phyloP scores from a whole-genome alignment of 2,113 vertebrate species.

The Brachirus orientalis region DNA sequence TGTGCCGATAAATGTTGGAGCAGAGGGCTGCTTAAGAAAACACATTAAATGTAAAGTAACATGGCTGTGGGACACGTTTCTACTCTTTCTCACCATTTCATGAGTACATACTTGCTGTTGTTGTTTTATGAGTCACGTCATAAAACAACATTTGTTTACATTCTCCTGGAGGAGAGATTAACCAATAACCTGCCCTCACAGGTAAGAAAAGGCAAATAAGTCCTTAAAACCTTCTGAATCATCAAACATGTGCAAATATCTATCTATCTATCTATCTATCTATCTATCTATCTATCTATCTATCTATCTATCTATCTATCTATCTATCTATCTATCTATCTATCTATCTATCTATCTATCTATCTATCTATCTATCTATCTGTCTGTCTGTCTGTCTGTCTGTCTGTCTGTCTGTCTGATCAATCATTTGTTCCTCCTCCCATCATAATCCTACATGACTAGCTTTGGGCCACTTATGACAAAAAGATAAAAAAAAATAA shows the following conservation, averaged over 20 bases:
- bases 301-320: not conserved
- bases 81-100: not conserved
- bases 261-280: not conserved
- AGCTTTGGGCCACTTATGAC: not conserved
- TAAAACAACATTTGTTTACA: slow-evolving; percentile 35
- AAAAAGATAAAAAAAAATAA: slow-evolving; percentile 13
- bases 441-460: not conserved
- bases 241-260: too few relatives aligned
- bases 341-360: not conserved
- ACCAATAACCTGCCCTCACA: slow-evolving; percentile 21
- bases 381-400: not conserved
- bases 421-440: not conserved
- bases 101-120: too few relatives aligned
- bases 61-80: not conserved
- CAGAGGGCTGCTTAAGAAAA: not conserved
- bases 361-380: slow-evolving; percentile 1
- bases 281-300: slow-evolving; percentile 1
- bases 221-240: slow-evolving; percentile 1
- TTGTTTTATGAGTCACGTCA: too few relatives aligned
- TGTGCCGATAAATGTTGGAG: not conserved
- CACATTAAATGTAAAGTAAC: not conserved
- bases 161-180: slow-evolving; percentile 35
- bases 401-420: not conserved
- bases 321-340: not conserved
- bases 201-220: slow-evolving; percentile 48